A percentile compares a stretch with the other conserved stretches of the same genome.
phyloP scores from a whole-genome alignment of 2,113 vertebrate genomes.

The Callionymus lyra region DNA sequence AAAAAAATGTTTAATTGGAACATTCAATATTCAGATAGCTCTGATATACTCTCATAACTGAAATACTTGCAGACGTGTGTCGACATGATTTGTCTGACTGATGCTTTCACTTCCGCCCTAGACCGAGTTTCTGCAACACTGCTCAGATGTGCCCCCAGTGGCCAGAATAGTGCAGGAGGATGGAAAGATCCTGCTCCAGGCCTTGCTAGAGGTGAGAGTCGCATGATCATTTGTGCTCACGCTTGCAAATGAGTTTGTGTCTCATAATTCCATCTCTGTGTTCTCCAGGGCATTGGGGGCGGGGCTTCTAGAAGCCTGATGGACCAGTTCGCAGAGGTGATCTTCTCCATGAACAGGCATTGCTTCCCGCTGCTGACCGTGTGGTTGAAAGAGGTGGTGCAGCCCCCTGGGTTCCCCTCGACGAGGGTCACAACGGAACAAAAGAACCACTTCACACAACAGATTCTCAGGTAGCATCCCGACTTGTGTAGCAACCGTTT shows the following conservation, averaged over 20 bases:
- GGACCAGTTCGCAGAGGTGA: slow-evolving; percentile 95
- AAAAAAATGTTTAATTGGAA: no score
- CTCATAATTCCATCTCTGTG: neutral
- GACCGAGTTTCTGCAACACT: slow-evolving; percentile 90
- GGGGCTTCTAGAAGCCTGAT: slow-evolving; percentile 92
- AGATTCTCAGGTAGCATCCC: slow-evolving; percentile 82
- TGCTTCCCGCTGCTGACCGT: slow-evolving; percentile 85
- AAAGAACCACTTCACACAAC: slow-evolving; percentile 92
- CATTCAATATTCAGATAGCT: no score
- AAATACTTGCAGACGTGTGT: neutral
- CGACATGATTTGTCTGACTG: neutral
- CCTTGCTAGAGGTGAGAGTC: slow-evolving; percentile 83
- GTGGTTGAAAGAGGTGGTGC: slow-evolving; percentile 93
- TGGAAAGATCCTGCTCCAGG: slow-evolving; percentile 83
- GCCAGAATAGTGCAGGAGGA: slow-evolving; percentile 87
- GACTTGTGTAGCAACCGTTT: no score
- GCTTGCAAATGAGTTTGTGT: neutral
- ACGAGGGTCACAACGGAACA: slow-evolving; percentile 81
- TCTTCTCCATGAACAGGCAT: slow-evolving; percentile 93
- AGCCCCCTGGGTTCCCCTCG: slow-evolving; percentile 86
- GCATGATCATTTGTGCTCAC: neutral
- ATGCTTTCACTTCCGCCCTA: slow-evolving; percentile 42
- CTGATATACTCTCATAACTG: no score
- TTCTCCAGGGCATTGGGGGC: slow-evolving; percentile 81
- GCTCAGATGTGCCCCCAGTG: slow-evolving; percentile 81